Evolutionary conservation across 2,888 invertebrate genomes (phyloP).

Genomic region (Pseudococcus jackbeardsleyi): DNA sequence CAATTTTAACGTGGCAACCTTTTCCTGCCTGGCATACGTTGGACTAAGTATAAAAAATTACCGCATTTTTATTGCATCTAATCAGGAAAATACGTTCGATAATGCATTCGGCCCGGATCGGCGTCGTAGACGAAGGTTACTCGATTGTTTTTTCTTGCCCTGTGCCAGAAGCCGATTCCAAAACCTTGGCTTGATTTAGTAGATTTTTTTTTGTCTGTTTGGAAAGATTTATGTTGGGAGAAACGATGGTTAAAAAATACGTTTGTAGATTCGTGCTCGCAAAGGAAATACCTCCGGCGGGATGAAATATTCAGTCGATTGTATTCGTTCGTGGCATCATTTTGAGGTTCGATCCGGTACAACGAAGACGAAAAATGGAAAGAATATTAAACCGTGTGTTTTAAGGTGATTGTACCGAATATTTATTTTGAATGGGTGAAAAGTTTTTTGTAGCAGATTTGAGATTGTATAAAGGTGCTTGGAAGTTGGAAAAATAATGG

Average conservation of each 20-base stretch:
- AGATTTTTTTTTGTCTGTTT: neutral
- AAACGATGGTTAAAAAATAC: neutral
- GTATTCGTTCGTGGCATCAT: neutral
- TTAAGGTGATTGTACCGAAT: neutral
- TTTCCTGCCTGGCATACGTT: slow-evolving; percentile 28
- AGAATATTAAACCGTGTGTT: neutral
- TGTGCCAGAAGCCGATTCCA: neutral
- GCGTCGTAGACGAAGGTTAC: neutral
- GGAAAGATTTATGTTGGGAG: neutral
- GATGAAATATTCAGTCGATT: slow-evolving; percentile 6
- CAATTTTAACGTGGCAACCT: slow-evolving; percentile 23
- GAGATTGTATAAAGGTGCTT: neutral
- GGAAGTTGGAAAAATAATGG: neutral
- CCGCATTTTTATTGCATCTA: slow-evolving; percentile 32
- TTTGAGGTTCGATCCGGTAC: neutral
- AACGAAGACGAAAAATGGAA: neutral
- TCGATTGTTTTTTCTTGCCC: neutral
- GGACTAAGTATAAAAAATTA: slow-evolving; percentile 13
- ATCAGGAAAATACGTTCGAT: slow-evolving; percentile 17
- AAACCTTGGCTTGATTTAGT: slow-evolving; percentile 19
- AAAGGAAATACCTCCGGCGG: slow-evolving; percentile 6
- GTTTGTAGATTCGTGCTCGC: neutral
- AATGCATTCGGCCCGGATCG: neutral
- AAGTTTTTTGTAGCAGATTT: neutral
- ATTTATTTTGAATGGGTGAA: neutral